A percentile compares a stretch with the other conserved stretches of the same genome.
Evolutionary conservation across 2,888 invertebrate genomes (phyloP).

Genomic region (Synanthedon andrenaeformis): DNA sequence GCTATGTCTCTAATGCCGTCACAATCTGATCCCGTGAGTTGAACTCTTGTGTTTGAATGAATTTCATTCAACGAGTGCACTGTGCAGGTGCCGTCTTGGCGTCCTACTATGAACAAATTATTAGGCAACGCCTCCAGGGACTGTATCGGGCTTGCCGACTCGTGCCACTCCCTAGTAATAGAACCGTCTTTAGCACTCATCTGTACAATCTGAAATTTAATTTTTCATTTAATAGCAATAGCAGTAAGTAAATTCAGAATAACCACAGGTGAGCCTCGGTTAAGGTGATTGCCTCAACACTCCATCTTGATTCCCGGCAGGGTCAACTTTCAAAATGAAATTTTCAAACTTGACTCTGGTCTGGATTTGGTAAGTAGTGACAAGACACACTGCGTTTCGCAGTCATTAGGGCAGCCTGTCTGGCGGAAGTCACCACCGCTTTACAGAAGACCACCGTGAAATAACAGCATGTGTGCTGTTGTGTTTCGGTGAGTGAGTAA

Average conservation of each 20-base stretch:
- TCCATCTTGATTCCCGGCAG: no score
- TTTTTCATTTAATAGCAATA: background rate
- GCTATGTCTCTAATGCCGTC: conserved; percentile 76
- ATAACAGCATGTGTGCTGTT: no score
- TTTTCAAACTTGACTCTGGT: no score
- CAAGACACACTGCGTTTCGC: no score
- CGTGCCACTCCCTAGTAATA: conserved; percentile 48
- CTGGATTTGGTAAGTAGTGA: no score
- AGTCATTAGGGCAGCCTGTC: no score
- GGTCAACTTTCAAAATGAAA: no score
- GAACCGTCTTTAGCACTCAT: conserved; percentile 37
- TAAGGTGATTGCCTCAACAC: no score
- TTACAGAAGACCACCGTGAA: no score
- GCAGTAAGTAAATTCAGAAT: background rate
- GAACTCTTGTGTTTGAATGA: conserved; percentile 39
- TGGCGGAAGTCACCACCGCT: no score
- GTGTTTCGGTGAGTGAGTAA: no score
- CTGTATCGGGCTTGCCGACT: conserved; percentile 70
- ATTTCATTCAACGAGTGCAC: conserved; percentile 53
- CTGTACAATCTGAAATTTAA: conserved; percentile 36
- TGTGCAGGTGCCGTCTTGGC: conserved; percentile 75
- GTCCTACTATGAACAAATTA: conserved; percentile 66
- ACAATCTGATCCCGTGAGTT: conserved; percentile 78
- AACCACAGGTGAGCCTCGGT: no score
- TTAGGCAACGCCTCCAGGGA: conserved; percentile 57